Percentiles rank a stretch among this genome's conserved stretches.
Conservation (phyloP, 2,888 invertebrate species). For the Odontocolon sp. region DNA sequence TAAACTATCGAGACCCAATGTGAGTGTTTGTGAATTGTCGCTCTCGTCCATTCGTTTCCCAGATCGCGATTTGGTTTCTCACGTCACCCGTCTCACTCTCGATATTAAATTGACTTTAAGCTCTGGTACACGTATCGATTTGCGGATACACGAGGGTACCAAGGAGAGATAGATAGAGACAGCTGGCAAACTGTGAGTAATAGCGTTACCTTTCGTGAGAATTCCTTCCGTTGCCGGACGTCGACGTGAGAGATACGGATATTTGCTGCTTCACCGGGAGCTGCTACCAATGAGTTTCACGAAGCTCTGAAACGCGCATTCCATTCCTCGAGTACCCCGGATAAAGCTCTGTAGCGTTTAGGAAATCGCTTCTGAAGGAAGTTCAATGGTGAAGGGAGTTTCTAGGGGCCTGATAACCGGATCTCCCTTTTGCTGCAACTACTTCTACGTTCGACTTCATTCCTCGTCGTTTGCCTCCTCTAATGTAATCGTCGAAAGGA, state of each 20-base stretch:
- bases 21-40: too few relatives aligned
- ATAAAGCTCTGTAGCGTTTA: constrained; percentile 26
- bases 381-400: constrained; percentile 37
- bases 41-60: too few relatives aligned
- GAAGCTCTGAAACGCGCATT: constrained; percentile 30
- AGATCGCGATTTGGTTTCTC: not conserved
- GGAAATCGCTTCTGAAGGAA: constrained; percentile 47
- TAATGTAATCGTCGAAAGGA: constrained; percentile 36
- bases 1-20: too few relatives aligned
- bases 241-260: constrained; percentile 35
- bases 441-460: constrained; percentile 34
- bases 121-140: constrained; percentile 32
- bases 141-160: not conserved
- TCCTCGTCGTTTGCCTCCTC: constrained; percentile 3
- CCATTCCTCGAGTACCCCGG: constrained; percentile 7
- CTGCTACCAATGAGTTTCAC: constrained; percentile 19
- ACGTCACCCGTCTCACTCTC: not conserved
- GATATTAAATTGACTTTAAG: constrained; percentile 24
- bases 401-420: constrained; percentile 40
- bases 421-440: constrained; percentile 17
- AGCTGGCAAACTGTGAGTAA: constrained; percentile 48
- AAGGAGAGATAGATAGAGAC: constrained; percentile 13
- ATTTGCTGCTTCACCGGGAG: constrained; percentile 37
- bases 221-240: constrained; percentile 45
- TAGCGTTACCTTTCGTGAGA: constrained; percentile 48